These are phyloP conservation scores for Philhelius pedissequus DNA, from an alignment of 2,888 invertebrate species.

Conservation along the genomic window DNA sequence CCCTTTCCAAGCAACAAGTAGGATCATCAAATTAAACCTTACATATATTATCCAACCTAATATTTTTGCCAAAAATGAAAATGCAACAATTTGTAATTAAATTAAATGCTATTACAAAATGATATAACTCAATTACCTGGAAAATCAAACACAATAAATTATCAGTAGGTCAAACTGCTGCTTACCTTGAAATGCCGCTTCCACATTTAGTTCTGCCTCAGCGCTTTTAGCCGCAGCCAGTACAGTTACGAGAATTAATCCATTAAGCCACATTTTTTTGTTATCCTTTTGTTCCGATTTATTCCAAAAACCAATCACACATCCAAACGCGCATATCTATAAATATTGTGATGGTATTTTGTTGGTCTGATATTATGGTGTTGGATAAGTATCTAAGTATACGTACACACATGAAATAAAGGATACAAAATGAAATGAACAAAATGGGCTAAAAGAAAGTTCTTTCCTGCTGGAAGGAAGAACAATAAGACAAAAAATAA, in stretches of 20 bases:
- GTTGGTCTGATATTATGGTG: constrained; percentile 8
- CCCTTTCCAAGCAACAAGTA: constrained; percentile 8
- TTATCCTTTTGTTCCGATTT: constrained; percentile 70
- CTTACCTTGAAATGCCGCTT: constrained; percentile 83
- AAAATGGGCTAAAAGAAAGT: constrained; percentile 14
- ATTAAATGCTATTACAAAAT: constrained; percentile 8
- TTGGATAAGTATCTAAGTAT: background rate
- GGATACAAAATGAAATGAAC: constrained; percentile 19
- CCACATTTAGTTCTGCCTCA: constrained; percentile 78
- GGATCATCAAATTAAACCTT: background rate
- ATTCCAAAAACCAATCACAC: constrained; percentile 64
- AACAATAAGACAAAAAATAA: background rate
- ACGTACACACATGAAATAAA: background rate
- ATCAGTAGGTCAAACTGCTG: background rate
- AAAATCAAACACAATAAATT: constrained; percentile 25
- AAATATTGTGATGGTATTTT: constrained; percentile 18
- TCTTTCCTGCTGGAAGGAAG: background rate
- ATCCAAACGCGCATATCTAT: constrained; percentile 66
- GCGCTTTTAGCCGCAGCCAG: constrained; percentile 75
- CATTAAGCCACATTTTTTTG: constrained; percentile 75
- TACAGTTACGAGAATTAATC: constrained; percentile 75
- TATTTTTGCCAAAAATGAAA: constrained; percentile 4
- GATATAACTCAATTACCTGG: constrained; percentile 35
- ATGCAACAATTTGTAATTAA: constrained; percentile 31
- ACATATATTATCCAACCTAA: background rate